phyloP scores from a whole-genome alignment of 2,888 invertebrate genomes.

The Unio delphinus region DNA sequence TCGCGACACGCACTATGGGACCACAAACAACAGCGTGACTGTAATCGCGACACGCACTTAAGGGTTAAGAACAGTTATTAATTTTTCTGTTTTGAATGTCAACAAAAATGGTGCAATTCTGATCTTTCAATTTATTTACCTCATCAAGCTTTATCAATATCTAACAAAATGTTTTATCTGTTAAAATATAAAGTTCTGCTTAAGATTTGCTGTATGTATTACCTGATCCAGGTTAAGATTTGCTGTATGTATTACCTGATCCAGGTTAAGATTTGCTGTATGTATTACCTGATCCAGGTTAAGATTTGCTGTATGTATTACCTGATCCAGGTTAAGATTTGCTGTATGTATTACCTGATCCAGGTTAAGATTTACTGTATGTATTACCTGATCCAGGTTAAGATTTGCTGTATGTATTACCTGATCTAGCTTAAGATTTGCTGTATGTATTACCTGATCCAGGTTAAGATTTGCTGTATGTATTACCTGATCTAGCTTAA shows the following conservation, averaged over 20 bases:
- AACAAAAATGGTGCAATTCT: too few relatives aligned
- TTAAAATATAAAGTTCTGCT: background rate
- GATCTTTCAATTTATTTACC: too few relatives aligned
- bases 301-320: conserved; percentile 5
- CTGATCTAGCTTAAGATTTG: background rate
- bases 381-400: conserved; percentile 9
- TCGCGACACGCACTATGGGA: too few relatives aligned
- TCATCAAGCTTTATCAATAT: too few relatives aligned
- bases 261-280: background rate
- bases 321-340: conserved; percentile 13
- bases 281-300: conserved; percentile 4
- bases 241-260: conserved; percentile 7
- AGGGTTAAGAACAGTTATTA: too few relatives aligned
- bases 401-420: conserved; percentile 9
- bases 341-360: conserved; percentile 7
- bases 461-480: background rate
- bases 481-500: conserved; percentile 5
- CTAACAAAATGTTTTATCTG: too few relatives aligned
- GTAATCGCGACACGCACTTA: too few relatives aligned
- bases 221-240: conserved; percentile 3
- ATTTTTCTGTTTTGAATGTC: too few relatives aligned
- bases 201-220: conserved; percentile 2
- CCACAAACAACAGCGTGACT: too few relatives aligned
- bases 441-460: conserved; percentile 6
- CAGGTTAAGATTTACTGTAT: background rate